These are phyloP conservation scores for Ivindomyrus marchei DNA, from an alignment of 2,113 vertebrate genomes.

Conservation along the genomic window DNA sequence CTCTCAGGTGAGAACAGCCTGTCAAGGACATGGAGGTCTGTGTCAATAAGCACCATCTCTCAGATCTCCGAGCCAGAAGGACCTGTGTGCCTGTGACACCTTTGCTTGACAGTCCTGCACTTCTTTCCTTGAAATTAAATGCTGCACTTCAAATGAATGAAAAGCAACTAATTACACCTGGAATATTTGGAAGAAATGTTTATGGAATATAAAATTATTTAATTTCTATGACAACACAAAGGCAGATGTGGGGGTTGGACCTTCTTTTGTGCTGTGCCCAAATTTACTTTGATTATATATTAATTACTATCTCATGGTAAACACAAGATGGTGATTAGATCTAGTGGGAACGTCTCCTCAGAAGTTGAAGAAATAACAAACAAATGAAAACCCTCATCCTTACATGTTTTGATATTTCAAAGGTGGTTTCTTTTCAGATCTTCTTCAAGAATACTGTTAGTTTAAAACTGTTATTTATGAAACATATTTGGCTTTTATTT, in stretches of 20 bases:
- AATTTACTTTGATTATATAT: conserved; percentile 75
- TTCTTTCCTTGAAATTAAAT: conserved; percentile 1
- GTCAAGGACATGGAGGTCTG: not conserved
- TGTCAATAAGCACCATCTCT: not conserved
- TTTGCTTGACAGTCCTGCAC: not conserved
- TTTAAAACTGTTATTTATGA: conserved; percentile 67
- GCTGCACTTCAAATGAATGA: conserved; percentile 47
- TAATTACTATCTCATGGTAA: conserved; percentile 68
- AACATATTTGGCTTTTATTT: conserved; percentile 50
- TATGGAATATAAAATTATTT: conserved; percentile 41
- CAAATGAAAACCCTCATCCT: conserved; percentile 49
- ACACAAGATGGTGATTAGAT: conserved; percentile 48
- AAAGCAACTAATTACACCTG: conserved; percentile 55
- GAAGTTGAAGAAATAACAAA: conserved; percentile 58
- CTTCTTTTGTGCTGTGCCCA: conserved; percentile 57
- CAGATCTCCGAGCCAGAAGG: not conserved
- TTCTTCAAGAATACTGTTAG: conserved; percentile 59
- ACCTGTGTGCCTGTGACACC: not conserved
- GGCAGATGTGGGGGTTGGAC: conserved; percentile 53
- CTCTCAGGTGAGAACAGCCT: conserved; percentile 69
- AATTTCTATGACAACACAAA: conserved; percentile 60
- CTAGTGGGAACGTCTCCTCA: conserved; percentile 53
- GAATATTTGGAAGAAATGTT: conserved; percentile 36
- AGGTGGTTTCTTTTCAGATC: conserved; percentile 52
- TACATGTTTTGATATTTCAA: conserved; percentile 56